A percentile compares a stretch with the other conserved stretches of the same genome.
phyloP scores from a whole-genome alignment of 2,888 invertebrate genomes.

The Iphiclides podalirius region DNA sequence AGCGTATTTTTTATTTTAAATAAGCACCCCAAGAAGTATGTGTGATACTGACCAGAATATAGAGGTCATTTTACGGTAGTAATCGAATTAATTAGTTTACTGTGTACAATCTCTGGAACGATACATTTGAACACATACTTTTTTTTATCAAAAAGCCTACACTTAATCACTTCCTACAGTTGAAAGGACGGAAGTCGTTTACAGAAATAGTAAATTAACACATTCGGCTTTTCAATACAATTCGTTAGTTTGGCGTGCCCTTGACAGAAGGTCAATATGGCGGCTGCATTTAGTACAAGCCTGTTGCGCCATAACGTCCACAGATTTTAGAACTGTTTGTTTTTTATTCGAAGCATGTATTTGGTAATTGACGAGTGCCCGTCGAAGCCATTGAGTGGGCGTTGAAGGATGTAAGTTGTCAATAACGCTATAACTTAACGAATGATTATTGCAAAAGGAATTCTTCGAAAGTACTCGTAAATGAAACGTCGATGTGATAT shows the following conservation, averaged over 20 bases:
- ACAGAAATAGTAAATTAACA: constrained; percentile 72
- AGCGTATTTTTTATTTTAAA: not conserved
- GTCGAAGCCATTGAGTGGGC: constrained; percentile 56
- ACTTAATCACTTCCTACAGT: constrained; percentile 76
- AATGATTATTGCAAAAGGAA: constrained; percentile 25
- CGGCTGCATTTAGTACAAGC: constrained; percentile 51
- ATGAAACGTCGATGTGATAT: not conserved
- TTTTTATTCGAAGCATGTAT: constrained; percentile 51
- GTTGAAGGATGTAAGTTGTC: constrained; percentile 50
- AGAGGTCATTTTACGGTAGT: constrained; percentile 49
- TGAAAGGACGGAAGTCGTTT: constrained; percentile 75
- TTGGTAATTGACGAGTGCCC: constrained; percentile 67
- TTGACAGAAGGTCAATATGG: constrained; percentile 67
- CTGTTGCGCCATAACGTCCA: constrained; percentile 60
- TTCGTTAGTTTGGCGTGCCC: constrained; percentile 48
- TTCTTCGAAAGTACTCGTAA: constrained; percentile 2
- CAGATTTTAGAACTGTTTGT: constrained; percentile 56
- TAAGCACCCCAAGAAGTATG: constrained; percentile 23
- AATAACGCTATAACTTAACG: constrained; percentile 28
- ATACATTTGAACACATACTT: constrained; percentile 62
- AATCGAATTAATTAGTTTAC: no score
- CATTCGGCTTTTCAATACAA: constrained; percentile 59
- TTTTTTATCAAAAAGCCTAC: constrained; percentile 58
- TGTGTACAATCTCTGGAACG: no score
- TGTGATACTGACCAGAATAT: constrained; percentile 33